Base-by-base conservation (phyloP, 2,888 invertebrate genomes). In the Diaphora mendica region DNA sequence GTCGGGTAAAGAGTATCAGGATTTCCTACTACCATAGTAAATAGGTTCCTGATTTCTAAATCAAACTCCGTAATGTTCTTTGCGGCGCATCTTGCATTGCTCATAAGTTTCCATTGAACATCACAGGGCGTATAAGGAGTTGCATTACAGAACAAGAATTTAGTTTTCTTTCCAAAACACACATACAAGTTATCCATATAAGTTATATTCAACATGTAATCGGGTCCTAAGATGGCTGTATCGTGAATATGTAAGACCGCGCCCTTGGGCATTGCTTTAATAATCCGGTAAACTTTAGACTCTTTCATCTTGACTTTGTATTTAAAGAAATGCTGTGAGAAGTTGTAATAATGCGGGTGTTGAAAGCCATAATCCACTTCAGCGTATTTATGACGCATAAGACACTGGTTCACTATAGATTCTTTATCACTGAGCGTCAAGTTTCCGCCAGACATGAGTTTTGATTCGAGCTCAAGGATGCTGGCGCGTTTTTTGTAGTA, bases 231-330 rank as follows among this genome's bases (percentile, higher is more conserved):
- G 0, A 97, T 91, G 0, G 97, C 97, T 75, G 97, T 96, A 79
- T 97, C 96, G 86, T 98, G 98, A 0, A 96, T 94, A 87, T 98
- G 98, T 23, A 98, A 89, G 0, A 97, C 96, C 0, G 96, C 97
- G 7, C 97, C 98, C 92, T 98, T 98, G 0, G 98, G 98, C 96
- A 98, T 96, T 55, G 91, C 91, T 77, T 96, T 94, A 20, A 98
- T 96, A 13, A 98, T 94, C 80, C 96, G 90, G 85, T 97, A 98
- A 0, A 98, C 96, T 77, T 96, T 94, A 0, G 97, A 97, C 0
- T 93, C 81, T 11, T 96, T 93, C 65, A 98, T 97, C 26, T 93
- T 88, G 2, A 95, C 86, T 84, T 96, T 96, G 3, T 96, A 96
- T 2, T 93, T 88, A 85, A 98, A 97, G 83, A 97, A 97, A 87